phyloP scores from a whole-genome alignment of 2,113 vertebrate species.

The Phodopus roborovskii region DNA sequence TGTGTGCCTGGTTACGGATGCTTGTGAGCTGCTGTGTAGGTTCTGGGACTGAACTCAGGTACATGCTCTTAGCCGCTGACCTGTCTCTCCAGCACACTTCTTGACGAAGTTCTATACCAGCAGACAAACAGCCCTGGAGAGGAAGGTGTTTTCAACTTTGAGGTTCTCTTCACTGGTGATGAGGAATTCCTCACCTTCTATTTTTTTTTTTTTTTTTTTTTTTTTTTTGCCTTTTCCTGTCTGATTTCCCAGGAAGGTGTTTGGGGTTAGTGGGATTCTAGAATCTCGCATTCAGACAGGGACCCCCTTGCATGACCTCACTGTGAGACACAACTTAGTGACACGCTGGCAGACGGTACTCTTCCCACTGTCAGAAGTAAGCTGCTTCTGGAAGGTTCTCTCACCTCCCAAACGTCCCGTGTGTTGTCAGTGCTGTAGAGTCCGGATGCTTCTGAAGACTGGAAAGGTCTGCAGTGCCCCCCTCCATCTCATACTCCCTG shows the following conservation, averaged over 20 bases:
- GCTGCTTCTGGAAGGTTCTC: neutral
- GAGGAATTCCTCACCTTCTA: neutral
- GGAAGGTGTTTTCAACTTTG: conserved; percentile 18
- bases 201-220: neutral
- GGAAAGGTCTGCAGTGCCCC: neutral
- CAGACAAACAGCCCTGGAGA: neutral
- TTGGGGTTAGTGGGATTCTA: neutral
- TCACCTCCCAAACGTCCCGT: neutral
- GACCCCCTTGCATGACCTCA: neutral
- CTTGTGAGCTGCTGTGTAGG: neutral
- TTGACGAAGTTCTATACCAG: neutral
- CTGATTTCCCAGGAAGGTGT: neutral
- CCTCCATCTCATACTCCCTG: neutral
- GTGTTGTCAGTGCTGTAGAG: neutral
- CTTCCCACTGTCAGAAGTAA: neutral
- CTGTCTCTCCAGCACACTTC: neutral
- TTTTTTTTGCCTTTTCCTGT: conserved; percentile 16
- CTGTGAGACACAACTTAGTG: neutral
- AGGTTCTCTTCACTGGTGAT: conserved; percentile 35
- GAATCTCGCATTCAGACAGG: neutral
- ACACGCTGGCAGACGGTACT: no score
- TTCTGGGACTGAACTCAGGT: neutral
- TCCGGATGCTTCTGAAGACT: neutral
- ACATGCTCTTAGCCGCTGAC: neutral
- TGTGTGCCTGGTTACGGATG: neutral